Evolutionary conservation across 1,140 invertebrate genomes (phyloP).

Genomic region (Hylaeus anthracinus): DNA sequence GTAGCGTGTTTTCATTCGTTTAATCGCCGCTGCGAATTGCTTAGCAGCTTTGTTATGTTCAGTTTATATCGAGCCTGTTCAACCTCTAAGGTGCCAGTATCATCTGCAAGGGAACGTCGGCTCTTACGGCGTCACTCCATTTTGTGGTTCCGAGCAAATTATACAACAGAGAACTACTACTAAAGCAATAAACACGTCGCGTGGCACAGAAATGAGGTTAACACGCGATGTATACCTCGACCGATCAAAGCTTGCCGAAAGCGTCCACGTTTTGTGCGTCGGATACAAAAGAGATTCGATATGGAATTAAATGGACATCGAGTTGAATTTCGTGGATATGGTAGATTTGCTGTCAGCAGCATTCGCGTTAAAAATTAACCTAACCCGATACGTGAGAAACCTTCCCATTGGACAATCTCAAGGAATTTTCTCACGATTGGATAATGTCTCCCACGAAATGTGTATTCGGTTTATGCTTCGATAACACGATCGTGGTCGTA

Average conservation of each 20-base stretch:
- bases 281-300: neutral
- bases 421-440: neutral
- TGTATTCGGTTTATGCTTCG: neutral
- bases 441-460: neutral
- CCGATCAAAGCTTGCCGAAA: slow-evolving; percentile 13
- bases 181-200: slow-evolving; percentile 33
- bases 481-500: neutral
- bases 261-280: neutral
- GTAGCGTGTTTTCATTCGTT: neutral
- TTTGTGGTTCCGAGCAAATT: slow-evolving; percentile 16
- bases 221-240: neutral
- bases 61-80: slow-evolving; percentile 1
- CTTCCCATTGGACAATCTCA: neutral
- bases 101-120: neutral
- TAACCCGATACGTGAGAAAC: neutral
- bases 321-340: neutral
- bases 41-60: neutral
- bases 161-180: slow-evolving; percentile 10
- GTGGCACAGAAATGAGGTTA: slow-evolving; percentile 36
- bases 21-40: slow-evolving; percentile 4
- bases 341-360: neutral
- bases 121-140: slow-evolving; percentile 11
- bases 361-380: neutral
- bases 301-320: neutral
- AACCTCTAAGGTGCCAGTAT: slow-evolving; percentile 7